Evolutionary conservation across 2,797 vertebrate genomes (phyloP), one percentile per base, ranked within the genome.

Genomic region (Scolopax rusticola): DNA sequence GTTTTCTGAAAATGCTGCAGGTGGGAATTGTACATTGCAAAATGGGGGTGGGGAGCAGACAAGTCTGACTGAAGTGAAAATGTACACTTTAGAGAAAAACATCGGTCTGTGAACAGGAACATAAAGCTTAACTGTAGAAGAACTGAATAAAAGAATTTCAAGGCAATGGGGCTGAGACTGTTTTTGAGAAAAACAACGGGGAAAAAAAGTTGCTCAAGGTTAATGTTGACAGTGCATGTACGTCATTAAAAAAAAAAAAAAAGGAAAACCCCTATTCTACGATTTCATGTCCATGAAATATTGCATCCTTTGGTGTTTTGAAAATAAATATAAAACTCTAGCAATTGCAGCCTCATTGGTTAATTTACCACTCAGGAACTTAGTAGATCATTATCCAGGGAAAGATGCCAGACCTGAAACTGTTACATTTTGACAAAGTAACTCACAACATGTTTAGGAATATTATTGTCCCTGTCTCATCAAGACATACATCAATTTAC

Each of bases 111-210:
- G 91, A 95, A 89, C 83, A 94, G 92, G 95, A 90, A 93, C 36
- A 2, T 63, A 88, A 94, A 96, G 63, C 91, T 94, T 86, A 95
- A 97, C 84, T 96, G 94, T 77, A 95, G 93, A 92, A 80, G 85
- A 96, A 93, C 20, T 43, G 90, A 98, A 97, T 98, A 98, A 98
- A 98, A 96, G 61, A 95, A 87, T 91, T 95, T 94, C 80, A 96
- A 96, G 77, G 71, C 91, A 94, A 95, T n/a, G 43, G 50, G 71
- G 79, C 11, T 10, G 4, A 60, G 75, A 77, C 89, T 94, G 77
- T 87, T 84, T 96, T 92, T 93, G 57, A 89, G 60, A 71, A 93
- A 91, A 90, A 69, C 68, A 80, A 0, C 36, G 36, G 15, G 14
- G 56, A 68, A 77, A 60, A 60, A 92, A 83, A 41, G 54, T 27